phyloP scores from a whole-genome alignment of 2,113 vertebrate genomes.

The Andinoacara biseriatus region DNA sequence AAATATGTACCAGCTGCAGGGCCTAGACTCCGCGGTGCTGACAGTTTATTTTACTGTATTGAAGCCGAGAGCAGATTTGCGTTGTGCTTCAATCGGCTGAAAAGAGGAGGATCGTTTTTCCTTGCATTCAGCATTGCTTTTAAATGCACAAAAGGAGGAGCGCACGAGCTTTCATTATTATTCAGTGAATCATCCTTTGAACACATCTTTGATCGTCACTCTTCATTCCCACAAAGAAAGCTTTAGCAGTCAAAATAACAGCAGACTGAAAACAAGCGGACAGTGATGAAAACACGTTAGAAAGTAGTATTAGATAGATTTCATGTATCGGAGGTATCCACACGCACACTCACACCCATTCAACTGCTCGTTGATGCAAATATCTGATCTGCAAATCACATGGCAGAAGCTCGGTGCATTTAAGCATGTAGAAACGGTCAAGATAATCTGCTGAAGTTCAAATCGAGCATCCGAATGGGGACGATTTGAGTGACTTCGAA shows the following conservation, averaged over 20 bases:
- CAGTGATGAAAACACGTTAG: not conserved
- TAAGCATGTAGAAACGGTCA: no score
- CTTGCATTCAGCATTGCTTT: constrained; percentile 46
- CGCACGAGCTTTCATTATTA: constrained; percentile 38
- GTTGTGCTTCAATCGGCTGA: not conserved
- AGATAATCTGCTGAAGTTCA: no score
- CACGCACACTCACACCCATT: no score
- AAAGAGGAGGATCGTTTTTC: not conserved
- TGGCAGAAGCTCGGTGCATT: no score
- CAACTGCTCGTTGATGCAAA: no score
- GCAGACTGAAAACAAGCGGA: constrained; percentile 6
- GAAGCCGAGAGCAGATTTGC: constrained; percentile 20
- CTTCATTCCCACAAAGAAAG: constrained; percentile 3
- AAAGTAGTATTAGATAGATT: not conserved
- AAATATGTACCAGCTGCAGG: constrained; percentile 22
- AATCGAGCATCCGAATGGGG: no score
- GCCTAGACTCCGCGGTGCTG: constrained; percentile 1
- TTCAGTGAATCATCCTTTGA: constrained; percentile 27
- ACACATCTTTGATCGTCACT: constrained; percentile 49
- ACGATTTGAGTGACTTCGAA: no score
- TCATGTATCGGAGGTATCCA: not conserved
- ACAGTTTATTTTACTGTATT: constrained; percentile 20
- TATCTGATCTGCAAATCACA: no score
- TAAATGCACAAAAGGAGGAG: constrained; percentile 4
- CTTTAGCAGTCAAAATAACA: constrained; percentile 9